Evolutionary conservation across 2,797 vertebrate genomes (phyloP).

Genomic region (Furcifer pardalis): DNA sequence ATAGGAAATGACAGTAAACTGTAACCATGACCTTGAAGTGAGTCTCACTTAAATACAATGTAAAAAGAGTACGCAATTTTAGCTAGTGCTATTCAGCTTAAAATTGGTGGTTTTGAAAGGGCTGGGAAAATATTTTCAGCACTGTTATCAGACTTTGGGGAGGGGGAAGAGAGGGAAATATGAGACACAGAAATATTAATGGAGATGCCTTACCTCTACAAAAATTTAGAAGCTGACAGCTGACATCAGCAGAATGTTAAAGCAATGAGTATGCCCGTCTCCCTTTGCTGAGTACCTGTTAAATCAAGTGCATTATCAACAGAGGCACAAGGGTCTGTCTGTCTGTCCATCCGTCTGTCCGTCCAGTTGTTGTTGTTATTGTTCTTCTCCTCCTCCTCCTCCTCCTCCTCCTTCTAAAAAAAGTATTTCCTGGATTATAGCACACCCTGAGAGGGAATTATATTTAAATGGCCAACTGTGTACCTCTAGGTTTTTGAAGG

Average conservation of each 20-base stretch:
- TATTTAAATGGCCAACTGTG: no score
- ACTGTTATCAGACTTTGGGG: neutral
- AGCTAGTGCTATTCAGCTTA: neutral
- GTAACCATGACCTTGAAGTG: conserved; percentile 16
- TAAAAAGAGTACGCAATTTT: neutral
- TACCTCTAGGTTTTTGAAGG: no score
- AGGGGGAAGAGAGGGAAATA: neutral
- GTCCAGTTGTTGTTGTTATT: no score
- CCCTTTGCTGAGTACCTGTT: neutral
- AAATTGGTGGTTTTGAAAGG: conserved; percentile 13
- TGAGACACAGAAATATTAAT: neutral
- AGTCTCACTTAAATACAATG: neutral
- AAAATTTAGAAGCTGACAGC: neutral
- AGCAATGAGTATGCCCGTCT: neutral
- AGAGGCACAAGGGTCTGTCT: neutral
- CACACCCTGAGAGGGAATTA: no score
- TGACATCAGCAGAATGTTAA: neutral
- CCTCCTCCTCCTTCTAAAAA: neutral
- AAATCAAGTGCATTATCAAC: neutral
- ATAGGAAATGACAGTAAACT: neutral
- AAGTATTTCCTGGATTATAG: no score
- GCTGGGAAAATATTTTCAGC: neutral
- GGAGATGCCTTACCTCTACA: neutral
- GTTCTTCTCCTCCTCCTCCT: no score
- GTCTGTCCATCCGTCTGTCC: no score